Percentiles rank a stretch among this genome's conserved stretches.
These are phyloP conservation scores for Rhabdomys pumilio DNA, from an alignment of 2,797 vertebrate species.

Conservation along the genomic window DNA sequence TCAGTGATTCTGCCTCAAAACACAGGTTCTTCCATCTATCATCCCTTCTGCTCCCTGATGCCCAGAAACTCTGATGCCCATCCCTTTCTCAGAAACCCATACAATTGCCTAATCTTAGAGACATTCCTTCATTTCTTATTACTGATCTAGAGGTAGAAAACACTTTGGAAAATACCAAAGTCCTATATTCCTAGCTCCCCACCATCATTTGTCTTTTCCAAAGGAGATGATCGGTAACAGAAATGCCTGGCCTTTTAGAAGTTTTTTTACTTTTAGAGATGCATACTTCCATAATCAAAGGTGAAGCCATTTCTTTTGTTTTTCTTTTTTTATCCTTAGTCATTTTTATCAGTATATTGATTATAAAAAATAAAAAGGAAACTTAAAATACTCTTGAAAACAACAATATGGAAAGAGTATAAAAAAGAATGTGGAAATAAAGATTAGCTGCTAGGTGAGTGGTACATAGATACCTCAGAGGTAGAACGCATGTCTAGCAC, in stretches of 20 bases:
- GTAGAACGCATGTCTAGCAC: background rate
- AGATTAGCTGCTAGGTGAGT: background rate
- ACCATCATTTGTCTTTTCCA: background rate
- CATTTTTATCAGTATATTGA: background rate
- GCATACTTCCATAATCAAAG: constrained; percentile 9
- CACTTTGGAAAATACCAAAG: background rate
- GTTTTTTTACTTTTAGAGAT: background rate
- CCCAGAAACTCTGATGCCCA: background rate
- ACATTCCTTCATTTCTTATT: background rate
- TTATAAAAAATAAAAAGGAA: background rate
- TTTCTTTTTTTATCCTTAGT: constrained; percentile 7
- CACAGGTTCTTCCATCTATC: too few relatives aligned
- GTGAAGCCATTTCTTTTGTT: background rate
- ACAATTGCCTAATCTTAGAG: background rate
- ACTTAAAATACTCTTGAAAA: constrained; percentile 22
- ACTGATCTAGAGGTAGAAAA: background rate
- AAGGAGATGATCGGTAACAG: background rate
- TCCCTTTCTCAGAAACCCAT: background rate
- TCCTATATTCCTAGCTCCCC: background rate
- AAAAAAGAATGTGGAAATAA: constrained; percentile 12
- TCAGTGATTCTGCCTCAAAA: background rate
- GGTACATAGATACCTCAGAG: background rate
- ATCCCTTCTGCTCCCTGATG: background rate
- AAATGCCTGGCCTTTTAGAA: background rate
- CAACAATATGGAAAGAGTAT: constrained; percentile 27